Evolutionary conservation across 2,888 invertebrate genomes (phyloP).

Genomic region (Gastrophysa polygoni): DNA sequence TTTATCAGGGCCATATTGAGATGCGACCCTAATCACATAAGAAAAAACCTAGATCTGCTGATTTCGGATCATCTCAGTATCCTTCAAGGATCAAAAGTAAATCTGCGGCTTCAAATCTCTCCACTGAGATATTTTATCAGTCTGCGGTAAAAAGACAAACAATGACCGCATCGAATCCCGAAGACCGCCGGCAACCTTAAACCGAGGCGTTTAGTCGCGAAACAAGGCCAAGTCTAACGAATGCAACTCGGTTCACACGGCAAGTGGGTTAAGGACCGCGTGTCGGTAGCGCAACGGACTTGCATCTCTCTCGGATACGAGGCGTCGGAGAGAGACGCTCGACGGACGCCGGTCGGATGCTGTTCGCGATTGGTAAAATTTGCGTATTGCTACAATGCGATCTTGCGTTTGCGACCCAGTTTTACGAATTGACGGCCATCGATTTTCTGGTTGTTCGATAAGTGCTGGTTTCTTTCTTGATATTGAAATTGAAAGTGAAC

Average conservation of each 20-base stretch:
- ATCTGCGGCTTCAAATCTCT: too few species aligned
- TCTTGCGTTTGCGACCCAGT: conserved; percentile 42
- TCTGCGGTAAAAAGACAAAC: too few species aligned
- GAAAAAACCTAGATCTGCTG: too few species aligned
- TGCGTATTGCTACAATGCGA: conserved; percentile 43
- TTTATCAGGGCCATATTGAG: too few species aligned
- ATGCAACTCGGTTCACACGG: conserved; percentile 56
- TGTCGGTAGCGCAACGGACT: not conserved
- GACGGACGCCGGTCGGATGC: not conserved
- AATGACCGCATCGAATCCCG: too few species aligned
- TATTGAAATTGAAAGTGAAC: too few species aligned
- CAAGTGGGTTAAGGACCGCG: conserved; percentile 58
- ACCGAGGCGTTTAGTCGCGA: conserved; percentile 41
- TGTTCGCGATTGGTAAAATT: conserved; percentile 43
- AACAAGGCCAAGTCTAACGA: conserved; percentile 57
- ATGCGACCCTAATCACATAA: too few species aligned
- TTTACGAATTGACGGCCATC: conserved; percentile 26
- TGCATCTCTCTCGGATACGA: not conserved
- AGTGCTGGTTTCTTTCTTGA: too few species aligned
- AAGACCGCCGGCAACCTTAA: conserved; percentile 40
- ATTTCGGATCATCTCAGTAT: too few species aligned
- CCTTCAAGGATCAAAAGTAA: too few species aligned
- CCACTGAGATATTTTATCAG: too few species aligned
- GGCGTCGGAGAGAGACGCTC: not conserved
- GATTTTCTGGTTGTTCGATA: too few species aligned